These are phyloP conservation scores for Sinhomidia bicolor DNA, from an alignment of 2,888 invertebrate genomes.

Conservation along the genomic window DNA sequence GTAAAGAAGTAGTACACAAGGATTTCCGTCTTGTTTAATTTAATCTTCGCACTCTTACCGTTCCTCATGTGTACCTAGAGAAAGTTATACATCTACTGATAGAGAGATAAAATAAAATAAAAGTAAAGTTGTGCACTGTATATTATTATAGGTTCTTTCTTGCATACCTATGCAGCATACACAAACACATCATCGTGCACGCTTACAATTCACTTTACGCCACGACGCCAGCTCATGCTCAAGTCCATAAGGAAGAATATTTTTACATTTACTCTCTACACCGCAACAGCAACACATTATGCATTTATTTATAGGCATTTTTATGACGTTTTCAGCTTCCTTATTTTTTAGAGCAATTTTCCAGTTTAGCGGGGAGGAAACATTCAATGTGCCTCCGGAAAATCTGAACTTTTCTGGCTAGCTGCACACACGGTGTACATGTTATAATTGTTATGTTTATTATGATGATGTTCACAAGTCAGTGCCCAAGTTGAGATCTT, in stretches of 20 bases:
- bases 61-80: not conserved
- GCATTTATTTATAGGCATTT: not conserved
- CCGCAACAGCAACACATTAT: not conserved
- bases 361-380: conserved; percentile 36
- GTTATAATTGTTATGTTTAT: conserved; percentile 2
- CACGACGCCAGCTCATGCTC: not conserved
- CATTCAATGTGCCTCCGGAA: not conserved
- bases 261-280: too few relatives aligned
- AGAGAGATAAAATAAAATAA: too few relatives aligned
- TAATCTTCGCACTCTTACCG: conserved; percentile 47
- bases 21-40: conserved; percentile 50
- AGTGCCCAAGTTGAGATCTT: too few relatives aligned
- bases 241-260: conserved; percentile 39
- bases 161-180: not conserved
- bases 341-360: conserved; percentile 33
- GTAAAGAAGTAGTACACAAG: not conserved
- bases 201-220: not conserved
- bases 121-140: not conserved
- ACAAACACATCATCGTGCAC: not conserved
- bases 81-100: too few relatives aligned
- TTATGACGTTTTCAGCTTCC: not conserved
- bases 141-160: too few relatives aligned
- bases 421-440: not conserved
- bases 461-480: too few relatives aligned
- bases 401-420: not conserved